Evolutionary conservation across 2,113 vertebrate genomes (phyloP).

Genomic region (Tautogolabrus adspersus): DNA sequence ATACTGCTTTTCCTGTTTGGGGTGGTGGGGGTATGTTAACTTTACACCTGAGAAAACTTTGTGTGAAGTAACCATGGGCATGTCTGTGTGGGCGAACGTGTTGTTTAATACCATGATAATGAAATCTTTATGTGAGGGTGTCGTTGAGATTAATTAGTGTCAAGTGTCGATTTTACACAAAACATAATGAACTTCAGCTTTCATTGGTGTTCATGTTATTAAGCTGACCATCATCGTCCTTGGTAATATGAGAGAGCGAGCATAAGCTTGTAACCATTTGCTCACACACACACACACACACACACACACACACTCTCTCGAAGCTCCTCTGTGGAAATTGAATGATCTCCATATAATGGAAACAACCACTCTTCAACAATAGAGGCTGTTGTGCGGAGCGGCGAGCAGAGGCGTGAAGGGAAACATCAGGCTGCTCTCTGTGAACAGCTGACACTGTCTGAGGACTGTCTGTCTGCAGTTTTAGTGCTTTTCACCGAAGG

Average conservation of each 20-base stretch:
- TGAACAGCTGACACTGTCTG: constrained; percentile 64
- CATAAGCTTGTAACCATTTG: constrained; percentile 44
- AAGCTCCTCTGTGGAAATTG: constrained; percentile 62
- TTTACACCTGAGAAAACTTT: too few relatives aligned
- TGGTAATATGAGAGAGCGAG: constrained; percentile 52
- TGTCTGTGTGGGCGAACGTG: neutral
- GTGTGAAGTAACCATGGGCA: too few relatives aligned
- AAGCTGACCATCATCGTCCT: constrained; percentile 62
- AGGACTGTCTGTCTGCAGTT: constrained; percentile 46
- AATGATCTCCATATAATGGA: constrained; percentile 75
- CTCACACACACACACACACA: constrained; percentile 28
- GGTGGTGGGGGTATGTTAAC: too few relatives aligned
- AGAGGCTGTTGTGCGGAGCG: constrained; percentile 64
- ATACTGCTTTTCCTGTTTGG: too few relatives aligned
- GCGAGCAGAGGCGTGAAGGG: constrained; percentile 65
- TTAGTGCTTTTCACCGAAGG: constrained; percentile 42
- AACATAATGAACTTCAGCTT: constrained; percentile 49
- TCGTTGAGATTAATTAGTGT: constrained; percentile 53
- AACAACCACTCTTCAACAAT: constrained; percentile 66
- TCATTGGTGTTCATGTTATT: constrained; percentile 53
- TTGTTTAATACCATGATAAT: constrained; percentile 23
- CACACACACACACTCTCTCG: constrained; percentile 30
- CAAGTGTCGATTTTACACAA: constrained; percentile 50
- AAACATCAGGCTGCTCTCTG: constrained; percentile 51
- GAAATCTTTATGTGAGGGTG: constrained; percentile 25